Conservation (phyloP, 2,113 vertebrate species). For the cattle (Bos taurus) region ARS-UCD2.0 NC_037338.1:48034501-48035000, state of each 20-base stretch:
- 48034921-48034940: neutral
- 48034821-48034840: neutral
- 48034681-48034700: rapidly evolving
- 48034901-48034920: too few species aligned
- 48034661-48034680: neutral
- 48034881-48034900: neutral
- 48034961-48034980: neutral
- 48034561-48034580: neutral
- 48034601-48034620: neutral
- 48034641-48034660: neutral
- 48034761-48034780: rapidly evolving
- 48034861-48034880: neutral
- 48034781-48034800: neutral
- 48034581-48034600: neutral
- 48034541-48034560: neutral
- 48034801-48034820: rapidly evolving
- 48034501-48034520: neutral
- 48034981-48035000: constrained; percentile 41
- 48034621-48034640: neutral
- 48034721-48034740: neutral
- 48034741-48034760: neutral
- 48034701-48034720: neutral
- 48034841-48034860: neutral
- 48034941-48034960: neutral
- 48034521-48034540: neutral